Evolutionary conservation across 1,140 invertebrate species (phyloP).

Genomic region (Leguminivora glycinivorella): DNA sequence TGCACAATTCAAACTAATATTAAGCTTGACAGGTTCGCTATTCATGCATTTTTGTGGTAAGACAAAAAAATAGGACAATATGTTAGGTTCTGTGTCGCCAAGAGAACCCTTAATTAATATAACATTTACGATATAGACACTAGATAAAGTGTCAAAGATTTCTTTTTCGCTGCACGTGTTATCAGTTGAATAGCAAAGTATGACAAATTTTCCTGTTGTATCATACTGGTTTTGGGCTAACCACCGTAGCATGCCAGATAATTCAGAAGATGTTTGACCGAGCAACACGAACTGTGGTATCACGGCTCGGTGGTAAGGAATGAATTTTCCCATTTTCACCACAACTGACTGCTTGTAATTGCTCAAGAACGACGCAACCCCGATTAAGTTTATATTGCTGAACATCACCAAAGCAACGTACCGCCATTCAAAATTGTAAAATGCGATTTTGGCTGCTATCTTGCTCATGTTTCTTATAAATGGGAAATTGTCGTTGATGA

Average conservation of each 20-base stretch:
- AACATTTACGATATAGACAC: conserved; percentile 44
- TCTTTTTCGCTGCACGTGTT: conserved; percentile 46
- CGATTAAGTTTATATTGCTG: conserved; percentile 37
- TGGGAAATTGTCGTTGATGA: conserved; percentile 29
- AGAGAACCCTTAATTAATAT: conserved; percentile 45
- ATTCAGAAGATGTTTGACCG: conserved; percentile 45
- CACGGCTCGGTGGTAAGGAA: conserved; percentile 30
- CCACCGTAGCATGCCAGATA: conserved; percentile 46
- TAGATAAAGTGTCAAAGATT: conserved; percentile 44
- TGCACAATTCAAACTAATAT: conserved; percentile 36
- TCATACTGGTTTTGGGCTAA: conserved; percentile 46
- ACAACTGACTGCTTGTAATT: conserved; percentile 46
- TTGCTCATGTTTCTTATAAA: conserved; percentile 41
- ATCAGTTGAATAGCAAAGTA: conserved; percentile 45
- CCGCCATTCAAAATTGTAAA: conserved; percentile 59
- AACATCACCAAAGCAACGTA: conserved; percentile 52
- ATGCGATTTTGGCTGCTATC: conserved; percentile 52
- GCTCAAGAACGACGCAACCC: conserved; percentile 48
- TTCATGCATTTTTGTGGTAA: conserved; percentile 46
- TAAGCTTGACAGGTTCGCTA: conserved; percentile 36
- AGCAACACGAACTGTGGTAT: conserved; percentile 56
- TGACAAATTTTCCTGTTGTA: conserved; percentile 50
- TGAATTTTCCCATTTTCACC: conserved; percentile 47
- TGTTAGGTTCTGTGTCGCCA: conserved; percentile 27
- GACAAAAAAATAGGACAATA: conserved; percentile 47